Evolutionary conservation across 2,888 invertebrate genomes (phyloP).

Genomic region (Falcaria lacertinaria): DNA sequence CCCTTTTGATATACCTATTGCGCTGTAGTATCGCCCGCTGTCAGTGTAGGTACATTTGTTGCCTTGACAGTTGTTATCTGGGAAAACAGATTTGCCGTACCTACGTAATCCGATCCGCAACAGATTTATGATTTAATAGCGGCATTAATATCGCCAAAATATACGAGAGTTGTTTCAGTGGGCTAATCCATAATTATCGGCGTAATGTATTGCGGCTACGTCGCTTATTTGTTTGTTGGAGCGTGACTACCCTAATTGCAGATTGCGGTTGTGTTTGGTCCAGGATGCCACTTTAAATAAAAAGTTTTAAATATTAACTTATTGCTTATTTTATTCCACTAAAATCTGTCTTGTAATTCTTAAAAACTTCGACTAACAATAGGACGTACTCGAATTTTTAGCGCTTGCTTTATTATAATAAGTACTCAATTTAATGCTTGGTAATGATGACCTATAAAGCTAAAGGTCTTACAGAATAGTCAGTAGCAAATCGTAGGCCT

Average conservation of each 20-base stretch:
- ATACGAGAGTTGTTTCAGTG: conserved; percentile 46
- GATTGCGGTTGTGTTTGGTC: conserved; percentile 39
- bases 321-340: too few species aligned
- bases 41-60: conserved; percentile 14
- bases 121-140: conserved; percentile 42
- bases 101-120: conserved; percentile 30
- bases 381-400: too few species aligned
- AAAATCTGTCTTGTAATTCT: neutral
- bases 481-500: conserved; percentile 27
- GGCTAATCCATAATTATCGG: conserved; percentile 55
- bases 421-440: conserved; percentile 15
- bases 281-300: conserved; percentile 30
- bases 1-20: conserved; percentile 17
- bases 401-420: conserved; percentile 12
- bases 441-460: conserved; percentile 24
- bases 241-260: conserved; percentile 47
- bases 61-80: conserved; percentile 22
- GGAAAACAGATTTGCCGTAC: conserved; percentile 18
- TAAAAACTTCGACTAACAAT: too few species aligned
- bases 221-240: conserved; percentile 46
- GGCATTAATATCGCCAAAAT: conserved; percentile 45
- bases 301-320: too few species aligned
- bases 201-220: conserved; percentile 44
- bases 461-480: conserved; percentile 25
- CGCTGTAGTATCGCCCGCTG: conserved; percentile 6